A percentile compares a stretch with the other conserved stretches of the same genome.
These are phyloP conservation scores for Squalus acanthias DNA, from an alignment of 2,797 vertebrate genomes.

Conservation along the genomic window DNA sequence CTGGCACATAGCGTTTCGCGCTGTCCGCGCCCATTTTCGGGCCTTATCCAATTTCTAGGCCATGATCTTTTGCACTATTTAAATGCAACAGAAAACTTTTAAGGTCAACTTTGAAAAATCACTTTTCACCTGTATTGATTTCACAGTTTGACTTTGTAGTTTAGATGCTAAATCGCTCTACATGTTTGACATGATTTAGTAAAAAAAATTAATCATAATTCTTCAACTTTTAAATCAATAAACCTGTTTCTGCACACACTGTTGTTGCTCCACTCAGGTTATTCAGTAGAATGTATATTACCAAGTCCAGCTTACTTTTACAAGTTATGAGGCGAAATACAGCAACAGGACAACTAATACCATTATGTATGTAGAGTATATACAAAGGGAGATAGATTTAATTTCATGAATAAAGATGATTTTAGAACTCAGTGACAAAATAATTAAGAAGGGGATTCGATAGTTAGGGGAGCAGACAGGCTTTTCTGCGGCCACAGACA, in stretches of 20 bases:
- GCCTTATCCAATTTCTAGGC: too few relatives aligned
- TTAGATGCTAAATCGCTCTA: too few relatives aligned
- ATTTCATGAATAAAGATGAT: neutral
- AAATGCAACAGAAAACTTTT: neutral
- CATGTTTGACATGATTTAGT: too few relatives aligned
- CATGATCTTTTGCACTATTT: neutral
- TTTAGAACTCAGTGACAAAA: neutral
- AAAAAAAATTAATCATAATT: too few relatives aligned
- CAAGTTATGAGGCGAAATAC: neutral
- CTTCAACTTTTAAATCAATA: too few relatives aligned
- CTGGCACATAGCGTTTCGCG: too few relatives aligned
- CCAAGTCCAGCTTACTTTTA: neutral
- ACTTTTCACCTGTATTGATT: neutral
- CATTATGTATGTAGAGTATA: neutral
- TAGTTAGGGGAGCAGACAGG: too few relatives aligned
- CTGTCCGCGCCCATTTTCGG: too few relatives aligned
- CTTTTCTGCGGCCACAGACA: too few relatives aligned
- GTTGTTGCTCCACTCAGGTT: neutral
- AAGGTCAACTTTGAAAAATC: neutral
- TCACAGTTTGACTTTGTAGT: too few relatives aligned
- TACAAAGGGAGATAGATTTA: neutral
- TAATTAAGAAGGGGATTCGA: neutral
- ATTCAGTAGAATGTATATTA: neutral
- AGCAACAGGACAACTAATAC: neutral
- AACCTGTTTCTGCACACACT: neutral